Evolutionary conservation across 1,140 invertebrate species (phyloP), one percentile per base, ranked within the genome.

Genomic region (Trichogramma pretiosum): DNA sequence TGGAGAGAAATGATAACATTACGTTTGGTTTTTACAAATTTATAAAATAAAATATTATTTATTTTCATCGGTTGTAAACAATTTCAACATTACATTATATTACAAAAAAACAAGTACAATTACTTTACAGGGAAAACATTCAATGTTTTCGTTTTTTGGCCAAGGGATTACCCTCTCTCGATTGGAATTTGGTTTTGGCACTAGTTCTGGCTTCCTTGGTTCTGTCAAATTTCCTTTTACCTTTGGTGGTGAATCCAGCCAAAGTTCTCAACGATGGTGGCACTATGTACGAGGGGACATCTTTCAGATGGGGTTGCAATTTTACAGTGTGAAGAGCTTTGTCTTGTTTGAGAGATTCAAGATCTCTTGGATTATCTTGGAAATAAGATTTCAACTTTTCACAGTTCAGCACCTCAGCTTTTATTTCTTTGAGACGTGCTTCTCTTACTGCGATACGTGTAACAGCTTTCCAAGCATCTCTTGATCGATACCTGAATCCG

Each of bases 241-340:
- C n/a, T 17, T 63, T 62, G 41, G 59, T 68, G 7, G 62, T 59
- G 14, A 77, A 69, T 2, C 74, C 70, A 1, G 76, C 72, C 0
- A 81, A 57, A 53, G 76, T 74, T 56, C 82, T 84, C 14, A 93
- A 67, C 0, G 85, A 81, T 3, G 78, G 74, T 1, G 89, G 89
- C 2, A 94, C 75, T 56, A 98, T 84, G 64, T 98, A 99, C 28
- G 96, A 92, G 0, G 95, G 94, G 3, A 99, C 88, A 66, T 98
- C 82, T 52, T 87, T 81, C 36, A 99, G 73, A 67, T 96, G 90
- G 9, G 81, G 74, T 60, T 95, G 87, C 10, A 87, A 62, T 63
- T 83, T 82, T 0, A 95, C 84, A 2, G 84, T 87, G 58, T 90
- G 88, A n/a, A 93, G 65, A 1, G 87, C 83, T 68, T 91, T 93